These are phyloP conservation scores for Nycticebus coucang DNA, from an alignment of 2,113 vertebrate species.

Conservation along the genomic window DNA sequence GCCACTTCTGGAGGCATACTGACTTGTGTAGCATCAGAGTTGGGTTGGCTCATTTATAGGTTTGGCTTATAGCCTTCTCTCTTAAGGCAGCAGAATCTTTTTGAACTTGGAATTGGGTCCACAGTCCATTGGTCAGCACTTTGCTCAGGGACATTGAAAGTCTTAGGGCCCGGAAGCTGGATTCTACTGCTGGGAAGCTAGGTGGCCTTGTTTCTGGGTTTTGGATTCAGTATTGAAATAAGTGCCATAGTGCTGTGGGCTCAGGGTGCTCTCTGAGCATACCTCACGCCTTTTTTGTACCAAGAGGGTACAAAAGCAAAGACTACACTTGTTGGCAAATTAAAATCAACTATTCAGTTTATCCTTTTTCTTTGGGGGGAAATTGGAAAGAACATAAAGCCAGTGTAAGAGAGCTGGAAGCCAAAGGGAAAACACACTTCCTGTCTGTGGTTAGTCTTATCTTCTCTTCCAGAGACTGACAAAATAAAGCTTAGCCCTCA, in stretches of 20 bases:
- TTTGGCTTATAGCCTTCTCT: not conserved
- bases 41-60: not conserved
- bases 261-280: not conserved
- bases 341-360: not conserved
- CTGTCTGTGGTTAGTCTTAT: not conserved
- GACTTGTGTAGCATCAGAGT: not conserved
- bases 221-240: not conserved
- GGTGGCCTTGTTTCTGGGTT: not conserved
- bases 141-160: not conserved
- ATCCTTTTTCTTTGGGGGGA: not conserved
- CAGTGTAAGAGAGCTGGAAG: not conserved
- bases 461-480: not conserved
- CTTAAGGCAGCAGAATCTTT: not conserved
- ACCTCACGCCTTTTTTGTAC: not conserved
- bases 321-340: not conserved
- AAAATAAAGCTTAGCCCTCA: not conserved
- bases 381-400: too few species aligned
- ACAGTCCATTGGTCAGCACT: accelerated
- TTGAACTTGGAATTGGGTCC: not conserved
- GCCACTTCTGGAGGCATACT: not conserved
- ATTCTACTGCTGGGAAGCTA: not conserved
- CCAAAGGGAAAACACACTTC: not conserved
- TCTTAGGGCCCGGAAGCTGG: not conserved
- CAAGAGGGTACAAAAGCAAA: not conserved
- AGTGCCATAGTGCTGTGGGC: not conserved